Evolutionary conservation across 2,113 vertebrate species (phyloP), one percentile per base, ranked within the genome.

Genomic region (Lepisosteus oculatus): DNA sequence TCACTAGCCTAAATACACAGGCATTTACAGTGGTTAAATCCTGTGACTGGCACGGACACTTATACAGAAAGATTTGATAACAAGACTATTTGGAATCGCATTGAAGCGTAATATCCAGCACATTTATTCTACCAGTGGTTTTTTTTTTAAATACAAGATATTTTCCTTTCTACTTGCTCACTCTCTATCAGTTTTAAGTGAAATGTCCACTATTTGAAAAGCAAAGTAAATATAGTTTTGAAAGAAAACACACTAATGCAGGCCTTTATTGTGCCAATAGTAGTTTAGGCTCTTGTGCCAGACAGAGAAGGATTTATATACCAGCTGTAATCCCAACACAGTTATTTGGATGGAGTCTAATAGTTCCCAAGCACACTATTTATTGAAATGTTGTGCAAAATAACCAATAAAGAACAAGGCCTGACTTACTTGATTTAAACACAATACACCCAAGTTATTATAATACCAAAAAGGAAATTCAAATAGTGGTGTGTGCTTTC

Each of bases 1-100:
- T 91, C 92, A 89, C 81, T 85, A 87, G 85, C 80, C 56, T 83
- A 85, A 90, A 90, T 88, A 89, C 72, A 81, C 76, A 88, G 85
- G 86, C 88, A 88, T 90, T 88, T 89, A 87, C 86, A 78, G 75
- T 81, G 84, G 87, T 83, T 89, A 89, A 92, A 88, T 90, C 86
- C 86, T 78, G 76, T 83, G 83, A 88, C 84, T 84, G 89, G 87
- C 80, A 75, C 83, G 87, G 85, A 87, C 89, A 83, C 84, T 85
- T 78, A 82, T 55, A 55, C 77, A 41, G 42, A n/a, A 64, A 64
- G 14, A 64, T 64, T 64, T 82, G 89, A 92, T 90, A 92, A 90
- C 85, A 74, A 82, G 68, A 79, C 70, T 87, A 85, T 85, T 88
- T 85, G 87, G 87, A 88, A 84, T 87, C 84, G 86, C 85, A 91